A percentile compares a stretch with the other conserved stretches of the same genome.
Evolutionary conservation across 53 echinoderm and acorn worm genomes (phyloP).

Genomic region (Hippasteria phrygiana): DNA sequence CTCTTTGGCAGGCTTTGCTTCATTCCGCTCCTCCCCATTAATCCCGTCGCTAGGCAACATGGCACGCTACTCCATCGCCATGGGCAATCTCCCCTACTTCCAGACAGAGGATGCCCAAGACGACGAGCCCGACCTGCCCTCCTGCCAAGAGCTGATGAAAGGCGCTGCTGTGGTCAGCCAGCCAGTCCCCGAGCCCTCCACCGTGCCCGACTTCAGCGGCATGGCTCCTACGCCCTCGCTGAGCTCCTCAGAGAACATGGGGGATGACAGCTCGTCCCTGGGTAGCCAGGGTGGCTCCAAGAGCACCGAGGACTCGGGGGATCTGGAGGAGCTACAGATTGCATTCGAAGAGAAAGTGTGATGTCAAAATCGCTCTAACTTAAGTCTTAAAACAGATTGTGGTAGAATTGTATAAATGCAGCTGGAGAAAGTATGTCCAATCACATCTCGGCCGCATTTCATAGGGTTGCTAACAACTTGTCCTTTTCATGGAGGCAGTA

Average conservation of each 20-base stretch:
- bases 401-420: no score
- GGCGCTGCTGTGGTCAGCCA: not conserved
- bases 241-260: slow-evolving; percentile 6
- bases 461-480: no score
- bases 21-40: slow-evolving; percentile 68
- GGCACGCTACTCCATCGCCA: slow-evolving; percentile 68
- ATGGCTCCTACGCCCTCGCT: slow-evolving; percentile 49
- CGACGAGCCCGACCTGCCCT: slow-evolving; percentile 12
- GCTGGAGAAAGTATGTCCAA: no score
- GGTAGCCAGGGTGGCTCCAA: slow-evolving; percentile 32
- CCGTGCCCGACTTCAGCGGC: slow-evolving; percentile 32
- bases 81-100: slow-evolving; percentile 68
- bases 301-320: slow-evolving; percentile 41
- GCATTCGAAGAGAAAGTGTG: slow-evolving; percentile 78
- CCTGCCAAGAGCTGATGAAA: slow-evolving; percentile 51
- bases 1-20: slow-evolving; percentile 68
- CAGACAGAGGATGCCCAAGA: not conserved
- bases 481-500: no score
- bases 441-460: no score
- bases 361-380: no score
- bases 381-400: no score
- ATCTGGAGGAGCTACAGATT: slow-evolving; percentile 67
- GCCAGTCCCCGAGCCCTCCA: not conserved
- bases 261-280: slow-evolving; percentile 29
- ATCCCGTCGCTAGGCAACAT: slow-evolving; percentile 49